Percentiles rank a stretch among this genome's conserved stretches.
Conservation (phyloP, 2,113 vertebrate species). For the Varanus komodoensis region DNA sequence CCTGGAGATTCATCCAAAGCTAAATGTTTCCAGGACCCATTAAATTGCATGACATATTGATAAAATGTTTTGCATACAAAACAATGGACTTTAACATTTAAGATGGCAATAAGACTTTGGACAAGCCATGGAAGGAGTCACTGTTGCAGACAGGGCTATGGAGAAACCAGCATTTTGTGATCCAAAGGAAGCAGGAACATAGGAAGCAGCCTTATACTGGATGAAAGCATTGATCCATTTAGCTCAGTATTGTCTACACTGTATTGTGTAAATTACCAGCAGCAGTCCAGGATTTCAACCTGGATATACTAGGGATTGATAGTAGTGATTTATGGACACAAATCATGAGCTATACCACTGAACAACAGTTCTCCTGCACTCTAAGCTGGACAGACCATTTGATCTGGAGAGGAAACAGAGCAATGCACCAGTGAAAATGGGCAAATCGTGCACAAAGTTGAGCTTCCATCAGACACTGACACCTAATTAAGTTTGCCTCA, state of each 20-base stretch:
- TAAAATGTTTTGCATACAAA: no score
- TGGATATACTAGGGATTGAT: no score
- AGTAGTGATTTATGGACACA: no score
- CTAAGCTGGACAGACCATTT: background rate
- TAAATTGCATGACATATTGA: no score
- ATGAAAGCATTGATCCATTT: background rate
- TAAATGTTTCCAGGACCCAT: no score
- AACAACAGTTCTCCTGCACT: background rate
- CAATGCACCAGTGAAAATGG: background rate
- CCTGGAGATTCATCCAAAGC: no score
- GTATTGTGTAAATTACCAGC: background rate
- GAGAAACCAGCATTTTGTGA: background rate
- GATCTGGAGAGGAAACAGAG: background rate
- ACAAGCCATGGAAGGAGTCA: background rate
- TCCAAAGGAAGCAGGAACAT: no score
- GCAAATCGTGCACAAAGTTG: background rate
- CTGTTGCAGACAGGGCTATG: background rate
- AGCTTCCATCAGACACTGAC: background rate
- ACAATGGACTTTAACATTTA: no score
- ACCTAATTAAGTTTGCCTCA: background rate
- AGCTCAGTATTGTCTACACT: background rate
- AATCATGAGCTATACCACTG: no score
- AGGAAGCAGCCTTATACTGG: no score
- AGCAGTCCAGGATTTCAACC: background rate
- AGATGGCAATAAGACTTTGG: background rate